Evolutionary conservation across 2,797 vertebrate species (phyloP).

Genomic region (Falco columbarius): DNA sequence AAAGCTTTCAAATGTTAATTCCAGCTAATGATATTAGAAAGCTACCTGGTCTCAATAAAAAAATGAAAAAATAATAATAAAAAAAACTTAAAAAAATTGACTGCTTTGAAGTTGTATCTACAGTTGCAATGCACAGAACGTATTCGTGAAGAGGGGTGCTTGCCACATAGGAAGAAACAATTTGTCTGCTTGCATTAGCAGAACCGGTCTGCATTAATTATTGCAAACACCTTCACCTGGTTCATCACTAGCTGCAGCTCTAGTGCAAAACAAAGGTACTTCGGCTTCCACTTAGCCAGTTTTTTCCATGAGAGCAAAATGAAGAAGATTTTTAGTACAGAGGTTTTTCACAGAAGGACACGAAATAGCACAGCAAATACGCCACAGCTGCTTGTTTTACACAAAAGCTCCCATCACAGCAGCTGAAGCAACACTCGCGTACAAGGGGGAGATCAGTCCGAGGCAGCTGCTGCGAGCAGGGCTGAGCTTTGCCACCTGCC

Average conservation of each 20-base stretch:
- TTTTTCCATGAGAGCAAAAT: not conserved
- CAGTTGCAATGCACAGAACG: not conserved
- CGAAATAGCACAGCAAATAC: not conserved
- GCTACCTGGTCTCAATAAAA: rapidly evolving
- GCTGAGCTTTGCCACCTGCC: not conserved
- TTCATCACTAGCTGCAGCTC: not conserved
- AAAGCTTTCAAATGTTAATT: not conserved
- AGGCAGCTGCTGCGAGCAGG: not conserved
- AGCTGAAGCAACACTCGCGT: not conserved
- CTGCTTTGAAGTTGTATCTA: not conserved
- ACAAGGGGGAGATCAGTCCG: not conserved
- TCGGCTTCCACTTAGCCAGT: not conserved
- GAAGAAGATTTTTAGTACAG: not conserved
- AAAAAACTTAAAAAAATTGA: not conserved
- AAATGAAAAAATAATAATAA: too few species aligned
- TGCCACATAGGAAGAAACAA: not conserved
- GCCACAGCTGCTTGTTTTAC: not conserved
- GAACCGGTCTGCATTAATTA: not conserved
- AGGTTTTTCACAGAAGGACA: not conserved
- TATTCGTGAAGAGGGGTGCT: not conserved
- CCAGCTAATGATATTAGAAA: not conserved
- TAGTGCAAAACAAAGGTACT: not conserved
- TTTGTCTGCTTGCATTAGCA: not conserved
- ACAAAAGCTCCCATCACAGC: not conserved
- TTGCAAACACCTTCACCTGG: not conserved